A percentile compares a stretch with the other conserved stretches of the same genome.
phyloP scores from a whole-genome alignment of 2,888 invertebrate genomes.

The Cybosia mesomella region DNA sequence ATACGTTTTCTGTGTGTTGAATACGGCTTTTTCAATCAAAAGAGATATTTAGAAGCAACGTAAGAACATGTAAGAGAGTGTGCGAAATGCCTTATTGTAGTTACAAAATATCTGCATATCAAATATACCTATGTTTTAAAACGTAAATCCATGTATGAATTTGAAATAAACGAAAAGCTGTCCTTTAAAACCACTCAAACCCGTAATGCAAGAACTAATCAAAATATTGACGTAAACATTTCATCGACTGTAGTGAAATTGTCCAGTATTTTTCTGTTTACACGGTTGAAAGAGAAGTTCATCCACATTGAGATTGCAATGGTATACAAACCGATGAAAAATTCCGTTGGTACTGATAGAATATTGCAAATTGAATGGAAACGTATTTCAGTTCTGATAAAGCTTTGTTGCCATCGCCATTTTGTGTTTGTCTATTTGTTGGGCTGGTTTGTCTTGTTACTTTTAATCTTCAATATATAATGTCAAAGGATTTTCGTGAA shows the following conservation, averaged over 20 bases:
- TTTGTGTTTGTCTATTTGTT: conserved; percentile 9
- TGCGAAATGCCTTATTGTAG: too few species aligned
- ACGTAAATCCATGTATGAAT: too few species aligned
- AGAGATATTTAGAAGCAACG: too few species aligned
- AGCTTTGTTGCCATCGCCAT: conserved; percentile 58
- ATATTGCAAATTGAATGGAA: conserved; percentile 75
- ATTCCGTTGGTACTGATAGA: conserved; percentile 65
- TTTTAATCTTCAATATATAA: background rate
- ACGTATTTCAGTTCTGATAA: conserved; percentile 62
- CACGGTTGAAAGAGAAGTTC: conserved; percentile 41
- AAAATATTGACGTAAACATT: conserved; percentile 27
- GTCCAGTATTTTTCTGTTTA: conserved; percentile 36
- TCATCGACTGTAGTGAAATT: conserved; percentile 20
- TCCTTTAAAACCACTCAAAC: too few species aligned
- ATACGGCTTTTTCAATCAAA: too few species aligned
- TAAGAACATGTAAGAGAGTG: too few species aligned
- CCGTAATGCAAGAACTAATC: background rate
- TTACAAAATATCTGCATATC: too few species aligned
- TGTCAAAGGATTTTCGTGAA: background rate
- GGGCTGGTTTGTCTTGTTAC: background rate
- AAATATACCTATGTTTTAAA: too few species aligned
- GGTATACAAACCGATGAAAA: conserved; percentile 77
- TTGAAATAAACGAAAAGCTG: too few species aligned
- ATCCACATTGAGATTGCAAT: conserved; percentile 60
- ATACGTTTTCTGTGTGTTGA: too few species aligned